Conservation (phyloP, 2,113 vertebrate genomes). For the Neomonachus schauinslandi region DNA sequence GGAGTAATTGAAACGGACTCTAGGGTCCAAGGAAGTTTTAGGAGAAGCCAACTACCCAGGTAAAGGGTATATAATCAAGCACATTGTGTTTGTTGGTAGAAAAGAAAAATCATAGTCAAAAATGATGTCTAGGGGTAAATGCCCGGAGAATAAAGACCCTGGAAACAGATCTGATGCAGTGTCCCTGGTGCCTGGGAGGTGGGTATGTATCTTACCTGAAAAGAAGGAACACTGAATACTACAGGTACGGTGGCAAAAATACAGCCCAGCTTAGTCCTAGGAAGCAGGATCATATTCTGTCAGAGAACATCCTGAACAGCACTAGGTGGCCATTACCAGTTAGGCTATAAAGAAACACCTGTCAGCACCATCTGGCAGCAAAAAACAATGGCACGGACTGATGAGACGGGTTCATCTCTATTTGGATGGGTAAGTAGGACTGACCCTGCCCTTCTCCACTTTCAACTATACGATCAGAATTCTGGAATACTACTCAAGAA, state of each 20-base stretch:
- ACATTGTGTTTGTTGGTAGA: not conserved
- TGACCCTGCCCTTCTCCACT: not conserved
- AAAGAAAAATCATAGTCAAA: not conserved
- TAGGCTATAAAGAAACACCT: conserved; percentile 49
- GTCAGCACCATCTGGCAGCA: conserved; percentile 27
- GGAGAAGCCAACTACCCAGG: not conserved
- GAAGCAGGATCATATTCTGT: conserved; percentile 31
- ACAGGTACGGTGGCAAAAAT: not conserved
- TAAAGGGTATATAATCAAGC: not conserved
- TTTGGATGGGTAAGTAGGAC: not conserved
- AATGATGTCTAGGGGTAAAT: not conserved
- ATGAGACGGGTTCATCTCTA: not conserved
- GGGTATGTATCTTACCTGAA: not conserved
- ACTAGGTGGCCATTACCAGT: not conserved
- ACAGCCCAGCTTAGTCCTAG: not conserved
- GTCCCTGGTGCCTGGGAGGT: not conserved
- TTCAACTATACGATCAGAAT: not conserved
- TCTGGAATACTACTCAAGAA: not conserved
- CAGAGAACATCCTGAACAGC: conserved; percentile 30
- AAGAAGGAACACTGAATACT: not conserved
- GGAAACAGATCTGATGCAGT: not conserved
- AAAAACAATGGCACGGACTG: not conserved
- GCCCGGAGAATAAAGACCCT: not conserved
- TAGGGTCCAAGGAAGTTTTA: not conserved
- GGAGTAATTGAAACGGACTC: not conserved